A percentile compares a stretch with the other conserved stretches of the same genome.
phyloP scores from a whole-genome alignment of 2,113 vertebrate genomes.

The Pitta sordida region DNA sequence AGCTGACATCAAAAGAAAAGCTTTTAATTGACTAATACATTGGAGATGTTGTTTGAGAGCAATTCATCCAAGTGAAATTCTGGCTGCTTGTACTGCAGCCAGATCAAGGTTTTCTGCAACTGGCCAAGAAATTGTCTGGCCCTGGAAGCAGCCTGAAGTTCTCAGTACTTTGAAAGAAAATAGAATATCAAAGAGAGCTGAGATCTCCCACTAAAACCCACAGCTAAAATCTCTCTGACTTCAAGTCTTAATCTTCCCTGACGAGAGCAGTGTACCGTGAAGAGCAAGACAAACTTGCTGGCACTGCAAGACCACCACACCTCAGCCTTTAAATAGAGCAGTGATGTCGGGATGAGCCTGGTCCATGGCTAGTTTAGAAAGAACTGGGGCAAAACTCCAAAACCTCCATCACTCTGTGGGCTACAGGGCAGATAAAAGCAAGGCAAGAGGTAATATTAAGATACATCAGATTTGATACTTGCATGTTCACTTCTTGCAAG shows the following conservation, averaged over 20 bases:
- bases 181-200: neutral
- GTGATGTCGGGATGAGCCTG: neutral
- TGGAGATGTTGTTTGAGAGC: neutral
- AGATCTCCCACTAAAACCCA: neutral
- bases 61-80: slow-evolving; percentile 33
- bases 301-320: neutral
- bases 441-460: neutral
- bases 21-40: neutral
- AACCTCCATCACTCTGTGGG: neutral
- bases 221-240: neutral
- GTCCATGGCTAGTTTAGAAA: neutral
- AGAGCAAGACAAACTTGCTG: neutral
- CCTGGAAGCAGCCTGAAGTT: neutral
- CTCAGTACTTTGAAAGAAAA: neutral
- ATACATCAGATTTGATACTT: neutral
- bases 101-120: slow-evolving; percentile 12
- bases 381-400: neutral
- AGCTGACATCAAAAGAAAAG: neutral
- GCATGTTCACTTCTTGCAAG: neutral
- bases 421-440: neutral
- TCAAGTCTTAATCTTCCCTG: neutral
- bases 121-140: slow-evolving; percentile 12
- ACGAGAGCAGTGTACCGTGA: neutral
- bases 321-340: neutral
- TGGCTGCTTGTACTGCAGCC: neutral